Conservation (phyloP, 2,113 vertebrate genomes). For the Protobothrops mucrosquamatus region DNA sequence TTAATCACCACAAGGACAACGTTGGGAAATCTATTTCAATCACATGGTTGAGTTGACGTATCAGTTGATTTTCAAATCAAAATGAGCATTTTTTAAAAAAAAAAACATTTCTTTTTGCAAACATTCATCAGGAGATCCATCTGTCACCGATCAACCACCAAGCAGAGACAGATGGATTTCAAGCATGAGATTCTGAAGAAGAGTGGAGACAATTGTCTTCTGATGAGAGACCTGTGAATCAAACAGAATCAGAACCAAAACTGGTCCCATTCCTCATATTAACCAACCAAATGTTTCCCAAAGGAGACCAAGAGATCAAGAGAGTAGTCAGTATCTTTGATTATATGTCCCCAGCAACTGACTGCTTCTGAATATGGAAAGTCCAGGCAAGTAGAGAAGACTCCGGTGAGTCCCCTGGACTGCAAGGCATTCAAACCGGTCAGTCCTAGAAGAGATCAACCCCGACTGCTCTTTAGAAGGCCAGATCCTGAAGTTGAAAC, state of each 20-base stretch:
- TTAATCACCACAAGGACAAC: conserved; percentile 13
- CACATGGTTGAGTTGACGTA: not conserved
- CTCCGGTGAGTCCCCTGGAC: too few relatives aligned
- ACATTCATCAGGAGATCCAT: not conserved
- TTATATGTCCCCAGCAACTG: not conserved
- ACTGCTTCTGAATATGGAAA: not conserved
- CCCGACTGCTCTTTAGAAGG: too few relatives aligned
- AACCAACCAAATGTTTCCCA: not conserved
- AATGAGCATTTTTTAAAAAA: not conserved
- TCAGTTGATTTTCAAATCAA: not conserved
- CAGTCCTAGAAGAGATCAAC: too few relatives aligned
- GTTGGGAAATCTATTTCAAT: conserved; percentile 23
- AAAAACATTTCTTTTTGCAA: not conserved
- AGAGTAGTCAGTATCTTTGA: not conserved
- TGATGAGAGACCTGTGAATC: not conserved
- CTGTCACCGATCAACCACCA: not conserved
- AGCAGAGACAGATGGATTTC: not conserved
- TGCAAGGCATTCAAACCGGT: too few relatives aligned
- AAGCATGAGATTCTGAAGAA: not conserved
- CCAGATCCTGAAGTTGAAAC: too few relatives aligned
- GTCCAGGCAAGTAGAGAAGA: too few relatives aligned
- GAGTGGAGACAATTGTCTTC: not conserved
- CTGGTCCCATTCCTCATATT: not conserved
- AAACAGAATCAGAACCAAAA: not conserved
- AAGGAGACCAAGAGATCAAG: not conserved